phyloP scores from a whole-genome alignment of 1,140 invertebrate genomes.

The Hirudo medicinalis region DNA sequence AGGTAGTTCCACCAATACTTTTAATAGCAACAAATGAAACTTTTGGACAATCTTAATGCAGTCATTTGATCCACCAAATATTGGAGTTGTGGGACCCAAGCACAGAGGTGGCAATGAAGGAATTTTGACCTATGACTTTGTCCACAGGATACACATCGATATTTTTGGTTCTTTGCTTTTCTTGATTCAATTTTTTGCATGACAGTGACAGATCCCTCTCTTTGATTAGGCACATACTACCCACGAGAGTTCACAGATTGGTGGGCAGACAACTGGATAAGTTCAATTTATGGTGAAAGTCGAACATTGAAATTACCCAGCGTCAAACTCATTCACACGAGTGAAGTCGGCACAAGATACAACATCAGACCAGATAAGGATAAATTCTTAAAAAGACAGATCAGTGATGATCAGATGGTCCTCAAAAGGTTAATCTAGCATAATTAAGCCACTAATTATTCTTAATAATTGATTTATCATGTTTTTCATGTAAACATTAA shows the following conservation, averaged over 20 bases:
- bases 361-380: neutral
- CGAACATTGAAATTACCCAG: conserved; percentile 17
- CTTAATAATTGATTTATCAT: too few species aligned
- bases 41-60: neutral
- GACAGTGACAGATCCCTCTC: neutral
- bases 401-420: conserved; percentile 12
- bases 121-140: conserved; percentile 24
- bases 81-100: conserved; percentile 21
- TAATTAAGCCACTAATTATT: neutral
- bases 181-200: neutral
- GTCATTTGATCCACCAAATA: conserved; percentile 11
- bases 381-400: conserved; percentile 11
- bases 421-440: conserved; percentile 12
- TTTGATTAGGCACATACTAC: conserved; percentile 4
- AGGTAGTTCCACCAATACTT: neutral
- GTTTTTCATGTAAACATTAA: too few species aligned
- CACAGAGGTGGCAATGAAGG: conserved; percentile 21
- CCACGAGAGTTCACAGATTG: conserved; percentile 18
- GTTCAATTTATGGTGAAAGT: neutral
- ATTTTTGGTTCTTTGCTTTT: conserved; percentile 9
- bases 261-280: conserved; percentile 19
- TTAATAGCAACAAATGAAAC: too few species aligned
- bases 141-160: conserved; percentile 20
- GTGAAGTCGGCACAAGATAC: conserved; percentile 19
- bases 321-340: conserved; percentile 19